These are phyloP conservation scores for Achroia grisella DNA, from an alignment of 1,140 invertebrate species.

Conservation along the genomic window DNA sequence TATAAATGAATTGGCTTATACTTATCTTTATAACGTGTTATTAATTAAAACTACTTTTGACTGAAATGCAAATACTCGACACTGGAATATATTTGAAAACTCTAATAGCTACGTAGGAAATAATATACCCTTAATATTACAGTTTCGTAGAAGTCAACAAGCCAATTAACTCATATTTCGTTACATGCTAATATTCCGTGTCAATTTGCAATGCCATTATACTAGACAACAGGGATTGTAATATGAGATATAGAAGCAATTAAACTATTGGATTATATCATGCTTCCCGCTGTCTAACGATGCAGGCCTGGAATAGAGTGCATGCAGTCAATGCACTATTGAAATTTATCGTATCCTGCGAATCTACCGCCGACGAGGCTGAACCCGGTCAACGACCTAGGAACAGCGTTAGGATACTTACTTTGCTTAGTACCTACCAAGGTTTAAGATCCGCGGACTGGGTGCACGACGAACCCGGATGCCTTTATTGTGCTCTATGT, in stretches of 20 bases:
- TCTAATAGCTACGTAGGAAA: too few relatives aligned
- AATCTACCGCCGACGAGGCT: constrained; percentile 52
- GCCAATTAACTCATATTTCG: too few relatives aligned
- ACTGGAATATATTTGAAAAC: too few relatives aligned
- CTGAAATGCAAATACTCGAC: too few relatives aligned
- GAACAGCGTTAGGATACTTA: constrained; percentile 58
- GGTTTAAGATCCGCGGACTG: constrained; percentile 30
- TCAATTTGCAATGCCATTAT: too few relatives aligned
- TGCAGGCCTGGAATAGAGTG: constrained; percentile 21
- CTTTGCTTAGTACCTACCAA: constrained; percentile 16
- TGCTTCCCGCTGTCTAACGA: constrained; percentile 16
- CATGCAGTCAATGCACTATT: constrained; percentile 59
- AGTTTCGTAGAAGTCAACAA: too few relatives aligned
- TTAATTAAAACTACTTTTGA: too few relatives aligned
- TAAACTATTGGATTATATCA: constrained; percentile 8
- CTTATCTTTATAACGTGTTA: too few relatives aligned
- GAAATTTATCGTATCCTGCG: constrained; percentile 67
- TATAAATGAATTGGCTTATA: too few relatives aligned
- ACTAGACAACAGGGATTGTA: too few relatives aligned
- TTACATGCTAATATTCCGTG: too few relatives aligned
- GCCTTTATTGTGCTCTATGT: constrained; percentile 15
- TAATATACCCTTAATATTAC: too few relatives aligned
- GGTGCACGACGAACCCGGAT: constrained; percentile 54
- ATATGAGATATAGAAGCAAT: constrained; percentile 9
- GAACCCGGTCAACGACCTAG: constrained; percentile 50